These are phyloP conservation scores for Cryptocephalus primarius DNA, from an alignment of 2,888 invertebrate genomes.

Conservation along the genomic window DNA sequence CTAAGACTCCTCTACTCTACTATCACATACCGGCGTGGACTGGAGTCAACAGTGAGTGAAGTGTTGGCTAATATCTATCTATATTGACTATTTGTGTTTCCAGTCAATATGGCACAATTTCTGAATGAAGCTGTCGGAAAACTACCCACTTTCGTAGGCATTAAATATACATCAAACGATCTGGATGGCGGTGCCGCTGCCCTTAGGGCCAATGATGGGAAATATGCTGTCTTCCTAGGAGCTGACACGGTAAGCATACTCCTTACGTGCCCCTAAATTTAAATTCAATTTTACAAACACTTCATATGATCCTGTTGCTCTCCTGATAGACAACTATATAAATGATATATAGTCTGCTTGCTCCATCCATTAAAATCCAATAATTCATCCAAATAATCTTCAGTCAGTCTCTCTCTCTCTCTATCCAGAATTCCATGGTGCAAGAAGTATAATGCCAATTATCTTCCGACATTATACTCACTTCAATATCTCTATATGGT, in stretches of 20 bases:
- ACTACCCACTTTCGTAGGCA: constrained; percentile 66
- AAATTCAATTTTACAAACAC: too few relatives aligned
- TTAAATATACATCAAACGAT: constrained; percentile 72
- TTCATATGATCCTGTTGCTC: too few relatives aligned
- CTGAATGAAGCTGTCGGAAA: constrained; percentile 47
- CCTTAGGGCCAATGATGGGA: constrained; percentile 16
- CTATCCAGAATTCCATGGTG: too few relatives aligned
- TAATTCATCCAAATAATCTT: too few relatives aligned
- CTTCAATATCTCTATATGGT: too few relatives aligned
- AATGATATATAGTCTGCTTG: not conserved
- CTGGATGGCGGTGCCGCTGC: constrained; percentile 51
- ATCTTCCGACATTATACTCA: too few relatives aligned
- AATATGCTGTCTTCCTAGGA: constrained; percentile 38
- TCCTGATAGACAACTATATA: too few relatives aligned
- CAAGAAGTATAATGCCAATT: too few relatives aligned
- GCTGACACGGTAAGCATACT: constrained; percentile 49
- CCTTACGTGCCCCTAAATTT: not conserved
- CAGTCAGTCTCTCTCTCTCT: too few relatives aligned
- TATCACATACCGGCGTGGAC: constrained; percentile 72
- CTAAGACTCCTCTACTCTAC: constrained; percentile 64
- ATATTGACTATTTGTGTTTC: not conserved
- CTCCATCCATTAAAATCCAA: too few relatives aligned
- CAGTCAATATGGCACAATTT: constrained; percentile 65
- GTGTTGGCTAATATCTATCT: not conserved
- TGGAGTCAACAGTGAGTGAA: constrained; percentile 57